Evolutionary conservation across 2,888 invertebrate genomes (phyloP).

Genomic region (Ditula angustiorana): DNA sequence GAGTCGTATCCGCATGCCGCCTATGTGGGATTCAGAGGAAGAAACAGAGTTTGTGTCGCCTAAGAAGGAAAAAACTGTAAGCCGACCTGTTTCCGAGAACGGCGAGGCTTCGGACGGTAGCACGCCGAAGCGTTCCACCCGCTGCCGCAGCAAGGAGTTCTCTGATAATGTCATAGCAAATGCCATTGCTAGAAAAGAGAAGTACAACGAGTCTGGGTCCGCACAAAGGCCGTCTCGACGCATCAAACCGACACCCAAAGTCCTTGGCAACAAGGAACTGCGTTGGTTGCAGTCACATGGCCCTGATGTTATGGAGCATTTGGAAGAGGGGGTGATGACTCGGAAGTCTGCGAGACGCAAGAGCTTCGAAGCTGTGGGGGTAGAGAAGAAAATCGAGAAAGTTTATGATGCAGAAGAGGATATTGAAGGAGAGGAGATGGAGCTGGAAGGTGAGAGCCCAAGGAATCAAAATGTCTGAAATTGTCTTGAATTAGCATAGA

Average conservation of each 20-base stretch:
- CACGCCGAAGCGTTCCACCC: conserved; percentile 87
- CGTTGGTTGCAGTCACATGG: conserved; percentile 83
- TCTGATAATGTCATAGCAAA: conserved; percentile 88
- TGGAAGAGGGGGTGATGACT: conserved; percentile 73
- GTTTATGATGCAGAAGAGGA: conserved; percentile 30
- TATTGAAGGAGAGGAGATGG: conserved; percentile 30
- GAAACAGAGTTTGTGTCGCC: conserved; percentile 62
- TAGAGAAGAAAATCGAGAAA: conserved; percentile 26
- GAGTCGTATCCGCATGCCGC: conserved; percentile 59
- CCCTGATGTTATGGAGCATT: conserved; percentile 60
- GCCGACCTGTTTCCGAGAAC: conserved; percentile 68
- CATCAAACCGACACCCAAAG: conserved; percentile 88
- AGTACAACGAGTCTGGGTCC: conserved; percentile 83
- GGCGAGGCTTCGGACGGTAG: conserved; percentile 70
- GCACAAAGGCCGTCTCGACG: conserved; percentile 75
- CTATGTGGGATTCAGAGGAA: conserved; percentile 72
- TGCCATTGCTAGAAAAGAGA: conserved; percentile 90
- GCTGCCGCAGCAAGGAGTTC: conserved; percentile 87
- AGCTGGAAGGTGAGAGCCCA: conserved; percentile 40
- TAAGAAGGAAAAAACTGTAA: conserved; percentile 58
- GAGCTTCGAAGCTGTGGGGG: conserved; percentile 48
- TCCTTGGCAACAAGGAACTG: conserved; percentile 87
- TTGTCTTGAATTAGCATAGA: too few relatives aligned
- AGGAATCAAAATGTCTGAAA: too few relatives aligned
- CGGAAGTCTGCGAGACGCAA: conserved; percentile 63